Evolutionary conservation across 1,140 invertebrate species (phyloP), one percentile per base, ranked within the genome.

Genomic region (Asobara japonica): DNA sequence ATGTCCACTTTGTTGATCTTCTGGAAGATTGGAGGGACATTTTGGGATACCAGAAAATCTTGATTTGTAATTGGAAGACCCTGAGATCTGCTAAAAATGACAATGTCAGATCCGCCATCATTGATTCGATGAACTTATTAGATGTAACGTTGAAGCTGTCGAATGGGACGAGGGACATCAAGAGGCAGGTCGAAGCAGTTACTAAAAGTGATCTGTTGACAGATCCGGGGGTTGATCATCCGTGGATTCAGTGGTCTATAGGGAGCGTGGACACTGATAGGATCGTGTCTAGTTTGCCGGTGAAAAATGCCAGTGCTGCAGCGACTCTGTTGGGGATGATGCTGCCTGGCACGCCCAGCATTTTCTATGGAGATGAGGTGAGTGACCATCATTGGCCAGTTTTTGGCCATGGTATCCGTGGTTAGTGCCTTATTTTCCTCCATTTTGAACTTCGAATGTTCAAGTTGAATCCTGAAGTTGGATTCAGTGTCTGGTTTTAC

Each of bases 341-440:
- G 86, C 81, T 96, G 22, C 94, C 95, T 1, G 95, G 95, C 4
- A 94, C 93, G 8, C 90, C 93, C 0, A 94, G 89, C 75, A 91
- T 96, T 75, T 94, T 95, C 81, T 95, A 95, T 81, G 94, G 94
- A 5, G 94, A 96, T 83, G 94, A 95, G 88, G 90, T 95, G 72
- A 90, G 89, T 68, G 2, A 4, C 1, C 0, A 6, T 10, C 18
- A 48, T 48, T 13, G n/a, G n/a, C n/a, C n/a, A n/a, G n/a, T n/a
- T n/a, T n/a, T n/a, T n/a, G n/a, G n/a, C n/a, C n/a, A n/a, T n/a
- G n/a, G n/a, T n/a, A n/a, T n/a, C n/a, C n/a, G n/a, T n/a, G n/a
- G n/a, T n/a, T n/a, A n/a, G n/a, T n/a, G n/a, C n/a, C n/a, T n/a
- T n/a, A n/a, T n/a, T n/a, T n/a, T n/a, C n/a, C n/a, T n/a, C n/a